Percentiles rank a stretch among this genome's conserved stretches.
Evolutionary conservation across 1,140 invertebrate species (phyloP).

Genomic region (Drosophila kohkoa): DNA sequence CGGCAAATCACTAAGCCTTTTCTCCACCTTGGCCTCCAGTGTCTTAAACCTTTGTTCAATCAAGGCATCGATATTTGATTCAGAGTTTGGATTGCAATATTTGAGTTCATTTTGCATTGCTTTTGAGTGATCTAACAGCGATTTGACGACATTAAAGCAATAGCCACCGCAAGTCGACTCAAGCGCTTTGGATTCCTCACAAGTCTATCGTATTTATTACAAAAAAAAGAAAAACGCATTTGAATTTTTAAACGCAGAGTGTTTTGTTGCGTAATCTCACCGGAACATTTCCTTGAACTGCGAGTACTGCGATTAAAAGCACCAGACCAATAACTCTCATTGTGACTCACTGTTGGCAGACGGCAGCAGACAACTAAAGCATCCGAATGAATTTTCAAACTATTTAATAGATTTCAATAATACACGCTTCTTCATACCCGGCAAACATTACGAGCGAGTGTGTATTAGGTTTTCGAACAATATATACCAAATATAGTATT

Average conservation of each 20-base stretch:
- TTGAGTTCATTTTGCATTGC: background rate
- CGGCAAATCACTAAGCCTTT: background rate
- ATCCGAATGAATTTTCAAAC: background rate
- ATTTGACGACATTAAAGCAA: background rate
- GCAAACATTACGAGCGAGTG: background rate
- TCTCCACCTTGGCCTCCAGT: background rate
- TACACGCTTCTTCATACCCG: background rate
- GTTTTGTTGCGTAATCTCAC: slow-evolving; percentile 3
- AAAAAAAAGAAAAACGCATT: background rate
- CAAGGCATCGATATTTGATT: background rate
- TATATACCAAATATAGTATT: too few relatives aligned
- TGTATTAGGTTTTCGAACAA: background rate
- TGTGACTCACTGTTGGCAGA: background rate
- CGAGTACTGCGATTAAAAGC: background rate
- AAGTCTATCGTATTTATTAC: background rate
- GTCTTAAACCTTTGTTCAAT: background rate
- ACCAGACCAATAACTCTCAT: background rate
- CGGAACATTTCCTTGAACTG: background rate
- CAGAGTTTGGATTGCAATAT: background rate
- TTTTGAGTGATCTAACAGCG: background rate
- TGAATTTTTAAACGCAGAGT: background rate
- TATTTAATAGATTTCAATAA: background rate
- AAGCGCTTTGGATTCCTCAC: background rate
- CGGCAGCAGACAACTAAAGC: background rate
- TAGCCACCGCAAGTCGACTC: background rate